Evolutionary conservation across 2,888 invertebrate species (phyloP).

Genomic region (Drosophila pegasa): DNA sequence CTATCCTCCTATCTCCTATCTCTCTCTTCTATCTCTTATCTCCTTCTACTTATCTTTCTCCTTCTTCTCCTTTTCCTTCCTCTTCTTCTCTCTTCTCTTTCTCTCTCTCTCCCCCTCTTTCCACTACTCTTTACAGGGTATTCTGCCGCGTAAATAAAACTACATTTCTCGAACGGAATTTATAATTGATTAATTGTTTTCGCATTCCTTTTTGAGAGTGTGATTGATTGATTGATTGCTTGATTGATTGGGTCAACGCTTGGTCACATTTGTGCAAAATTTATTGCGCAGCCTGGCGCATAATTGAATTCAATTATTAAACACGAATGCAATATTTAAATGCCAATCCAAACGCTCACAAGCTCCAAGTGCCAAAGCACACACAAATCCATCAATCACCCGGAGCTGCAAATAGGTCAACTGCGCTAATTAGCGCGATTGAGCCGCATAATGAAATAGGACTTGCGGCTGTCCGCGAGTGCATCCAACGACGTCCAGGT

Average conservation of each 20-base stretch:
- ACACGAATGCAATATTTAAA: constrained; percentile 17
- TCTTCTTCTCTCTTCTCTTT: too few species aligned
- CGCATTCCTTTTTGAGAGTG: constrained; percentile 15
- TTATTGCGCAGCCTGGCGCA: constrained; percentile 35
- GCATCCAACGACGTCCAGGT: background rate
- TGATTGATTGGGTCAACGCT: constrained; percentile 43
- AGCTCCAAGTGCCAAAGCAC: background rate
- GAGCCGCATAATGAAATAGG: too few species aligned
- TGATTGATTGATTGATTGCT: constrained; percentile 49
- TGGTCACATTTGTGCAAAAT: constrained; percentile 32
- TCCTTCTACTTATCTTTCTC: too few species aligned
- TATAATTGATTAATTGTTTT: constrained; percentile 21
- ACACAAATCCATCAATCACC: constrained; percentile 11
- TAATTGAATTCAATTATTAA: constrained; percentile 54
- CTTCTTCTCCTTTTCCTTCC: too few species aligned
- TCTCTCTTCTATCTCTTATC: too few species aligned
- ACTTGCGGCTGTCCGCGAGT: background rate
- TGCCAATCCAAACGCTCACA: background rate
- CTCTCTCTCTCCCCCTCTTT: background rate
- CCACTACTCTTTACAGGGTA: background rate
- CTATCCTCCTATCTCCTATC: too few species aligned
- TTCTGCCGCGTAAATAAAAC: background rate
- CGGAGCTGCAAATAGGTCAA: background rate
- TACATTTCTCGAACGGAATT: constrained; percentile 10
- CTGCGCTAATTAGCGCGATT: background rate